Evolutionary conservation across 2,113 vertebrate species (phyloP).

Genomic region (Dipodomys spectabilis): DNA sequence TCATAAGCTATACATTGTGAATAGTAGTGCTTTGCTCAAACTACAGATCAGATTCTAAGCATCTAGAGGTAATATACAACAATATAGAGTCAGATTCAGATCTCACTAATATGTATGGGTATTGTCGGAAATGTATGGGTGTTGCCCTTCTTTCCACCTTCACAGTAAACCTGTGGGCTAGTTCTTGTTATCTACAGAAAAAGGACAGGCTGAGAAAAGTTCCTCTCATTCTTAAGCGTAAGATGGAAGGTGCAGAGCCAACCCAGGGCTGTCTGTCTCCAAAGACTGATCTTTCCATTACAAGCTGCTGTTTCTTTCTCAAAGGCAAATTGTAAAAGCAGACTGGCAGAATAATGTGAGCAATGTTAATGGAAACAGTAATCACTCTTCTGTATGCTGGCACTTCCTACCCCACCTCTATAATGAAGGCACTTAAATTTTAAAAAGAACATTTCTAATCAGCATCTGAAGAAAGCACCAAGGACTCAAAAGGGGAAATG

Average conservation of each 20-base stretch:
- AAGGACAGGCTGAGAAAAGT: background rate
- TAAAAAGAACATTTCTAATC: background rate
- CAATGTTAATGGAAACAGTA: background rate
- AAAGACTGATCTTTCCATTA: conserved; percentile 54
- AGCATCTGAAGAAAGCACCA: background rate
- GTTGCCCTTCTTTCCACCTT: background rate
- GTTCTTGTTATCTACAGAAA: background rate
- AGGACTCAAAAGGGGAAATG: background rate
- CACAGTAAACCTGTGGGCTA: background rate
- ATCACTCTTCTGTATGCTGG: background rate
- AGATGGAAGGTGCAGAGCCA: background rate
- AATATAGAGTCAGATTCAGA: background rate
- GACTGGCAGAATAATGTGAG: conserved; percentile 5
- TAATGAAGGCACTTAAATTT: background rate
- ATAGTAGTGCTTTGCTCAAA: conserved; percentile 21
- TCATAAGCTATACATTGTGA: background rate
- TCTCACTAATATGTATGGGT: background rate
- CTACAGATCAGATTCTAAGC: conserved; percentile 9
- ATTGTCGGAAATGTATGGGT: background rate
- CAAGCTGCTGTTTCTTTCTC: conserved; percentile 8
- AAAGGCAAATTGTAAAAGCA: conserved; percentile 19
- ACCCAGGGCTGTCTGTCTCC: background rate
- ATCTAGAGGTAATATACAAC: background rate
- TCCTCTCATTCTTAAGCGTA: background rate
- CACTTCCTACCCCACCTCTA: background rate